phyloP scores from a whole-genome alignment of 2,888 invertebrate genomes.

The Poecilus cupreus region DNA sequence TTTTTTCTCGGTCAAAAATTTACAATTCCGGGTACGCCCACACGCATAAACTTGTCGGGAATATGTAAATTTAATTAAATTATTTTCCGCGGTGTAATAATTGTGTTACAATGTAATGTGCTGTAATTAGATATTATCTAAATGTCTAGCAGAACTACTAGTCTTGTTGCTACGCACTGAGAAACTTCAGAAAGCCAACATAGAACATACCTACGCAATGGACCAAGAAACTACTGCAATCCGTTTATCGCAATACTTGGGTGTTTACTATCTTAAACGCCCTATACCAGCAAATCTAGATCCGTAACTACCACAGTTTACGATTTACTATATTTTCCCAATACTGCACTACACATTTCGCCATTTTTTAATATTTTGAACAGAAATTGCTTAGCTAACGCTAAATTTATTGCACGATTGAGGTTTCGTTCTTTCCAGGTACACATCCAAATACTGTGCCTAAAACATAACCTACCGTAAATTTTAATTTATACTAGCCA shows the following conservation, averaged over 20 bases:
- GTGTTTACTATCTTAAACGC: neutral
- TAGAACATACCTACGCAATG: conserved; percentile 18
- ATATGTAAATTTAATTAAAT: conserved; percentile 62
- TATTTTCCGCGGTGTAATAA: conserved; percentile 58
- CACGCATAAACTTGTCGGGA: conserved; percentile 63
- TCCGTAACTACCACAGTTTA: neutral
- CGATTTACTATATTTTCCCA: no score
- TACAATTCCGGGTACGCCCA: conserved; percentile 62
- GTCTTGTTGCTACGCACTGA: conserved; percentile 37
- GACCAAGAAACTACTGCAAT: conserved; percentile 32
- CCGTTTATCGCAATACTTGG: neutral
- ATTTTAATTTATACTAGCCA: no score
- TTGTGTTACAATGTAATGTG: conserved; percentile 58
- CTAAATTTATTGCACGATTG: no score
- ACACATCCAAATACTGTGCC: no score
- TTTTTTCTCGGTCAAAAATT: conserved; percentile 58
- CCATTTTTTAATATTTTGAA: no score
- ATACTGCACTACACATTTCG: no score
- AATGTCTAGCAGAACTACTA: conserved; percentile 55
- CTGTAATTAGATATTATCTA: conserved; percentile 58
- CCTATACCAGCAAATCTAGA: neutral
- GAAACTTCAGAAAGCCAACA: neutral
- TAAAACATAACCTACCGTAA: no score
- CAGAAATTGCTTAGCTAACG: no score
- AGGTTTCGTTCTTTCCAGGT: no score